phyloP scores from a whole-genome alignment of 2,113 vertebrate species.

The Dasypus novemcinctus region DNA sequence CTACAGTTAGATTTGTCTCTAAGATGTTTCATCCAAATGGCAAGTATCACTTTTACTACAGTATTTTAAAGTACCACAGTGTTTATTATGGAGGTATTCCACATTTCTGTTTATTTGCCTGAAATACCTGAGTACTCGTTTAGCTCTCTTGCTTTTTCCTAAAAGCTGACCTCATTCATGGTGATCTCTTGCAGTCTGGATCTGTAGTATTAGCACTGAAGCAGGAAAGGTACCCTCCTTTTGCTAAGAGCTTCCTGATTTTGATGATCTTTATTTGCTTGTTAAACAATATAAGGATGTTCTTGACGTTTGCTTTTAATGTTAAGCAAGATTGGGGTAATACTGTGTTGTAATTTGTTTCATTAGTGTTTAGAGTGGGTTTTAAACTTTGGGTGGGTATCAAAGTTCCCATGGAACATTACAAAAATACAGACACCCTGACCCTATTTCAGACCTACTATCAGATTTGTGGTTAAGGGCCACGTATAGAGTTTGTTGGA shows the following conservation, averaged over 20 bases:
- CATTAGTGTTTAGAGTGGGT: neutral
- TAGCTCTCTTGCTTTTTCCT: conserved; percentile 16
- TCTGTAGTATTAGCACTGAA: neutral
- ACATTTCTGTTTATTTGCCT: neutral
- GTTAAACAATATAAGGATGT: conserved; percentile 29
- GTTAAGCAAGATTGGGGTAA: neutral
- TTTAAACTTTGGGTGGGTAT: conserved; percentile 28
- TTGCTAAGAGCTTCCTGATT: conserved; percentile 4
- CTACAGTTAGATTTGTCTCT: conserved; percentile 99
- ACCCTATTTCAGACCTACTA: neutral
- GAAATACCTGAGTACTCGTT: neutral
- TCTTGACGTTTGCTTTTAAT: conserved; percentile 27
- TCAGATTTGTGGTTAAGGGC: neutral
- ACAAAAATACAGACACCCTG: neutral
- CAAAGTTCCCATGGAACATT: conserved; percentile 1
- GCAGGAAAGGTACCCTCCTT: neutral
- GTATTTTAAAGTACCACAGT: neutral
- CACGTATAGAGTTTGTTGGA: neutral
- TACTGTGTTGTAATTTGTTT: conserved; percentile 42
- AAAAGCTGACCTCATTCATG: conserved; percentile 38
- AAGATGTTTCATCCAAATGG: conserved; percentile 99
- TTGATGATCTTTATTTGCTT: conserved; percentile 31
- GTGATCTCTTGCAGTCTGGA: neutral
- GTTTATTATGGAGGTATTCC: neutral
- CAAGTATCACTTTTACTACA: conserved; percentile 78